phyloP scores from a whole-genome alignment of 2,113 vertebrate species.

The Smithornis capensis region DNA sequence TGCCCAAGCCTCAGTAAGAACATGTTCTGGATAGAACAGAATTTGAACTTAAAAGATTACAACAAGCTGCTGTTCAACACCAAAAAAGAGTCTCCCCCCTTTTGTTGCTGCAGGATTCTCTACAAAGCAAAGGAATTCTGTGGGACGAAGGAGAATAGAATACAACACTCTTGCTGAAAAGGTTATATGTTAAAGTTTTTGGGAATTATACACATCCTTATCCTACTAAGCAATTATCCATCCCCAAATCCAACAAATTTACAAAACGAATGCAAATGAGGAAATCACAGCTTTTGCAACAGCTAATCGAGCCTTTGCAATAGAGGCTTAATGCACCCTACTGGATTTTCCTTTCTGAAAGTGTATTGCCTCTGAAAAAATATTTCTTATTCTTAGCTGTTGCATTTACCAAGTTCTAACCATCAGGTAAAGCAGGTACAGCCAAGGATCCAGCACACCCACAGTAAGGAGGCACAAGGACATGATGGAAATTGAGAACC shows the following conservation, averaged over 20 bases:
- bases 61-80: not conserved
- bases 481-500: not conserved
- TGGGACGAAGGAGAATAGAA: not conserved
- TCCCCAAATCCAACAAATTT: not conserved
- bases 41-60: not conserved
- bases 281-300: not conserved
- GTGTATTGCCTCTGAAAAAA: not conserved
- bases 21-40: not conserved
- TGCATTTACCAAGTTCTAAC: not conserved
- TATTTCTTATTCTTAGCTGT: not conserved
- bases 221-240: not conserved
- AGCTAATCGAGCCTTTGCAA: not conserved
- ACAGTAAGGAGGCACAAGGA: not conserved
- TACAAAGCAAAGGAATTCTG: not conserved
- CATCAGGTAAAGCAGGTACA: not conserved
- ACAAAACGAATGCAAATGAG: not conserved
- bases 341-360: not conserved
- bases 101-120: not conserved
- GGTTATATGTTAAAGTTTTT: not conserved
- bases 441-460: not conserved
- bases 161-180: not conserved
- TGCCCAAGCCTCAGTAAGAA: slow-evolving; percentile 7
- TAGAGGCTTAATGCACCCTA: not conserved
- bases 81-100: not conserved
- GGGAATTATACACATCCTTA: not conserved